Evolutionary conservation across 2,797 vertebrate genomes (phyloP).

Genomic region (Philypnodon macrostomus): DNA sequence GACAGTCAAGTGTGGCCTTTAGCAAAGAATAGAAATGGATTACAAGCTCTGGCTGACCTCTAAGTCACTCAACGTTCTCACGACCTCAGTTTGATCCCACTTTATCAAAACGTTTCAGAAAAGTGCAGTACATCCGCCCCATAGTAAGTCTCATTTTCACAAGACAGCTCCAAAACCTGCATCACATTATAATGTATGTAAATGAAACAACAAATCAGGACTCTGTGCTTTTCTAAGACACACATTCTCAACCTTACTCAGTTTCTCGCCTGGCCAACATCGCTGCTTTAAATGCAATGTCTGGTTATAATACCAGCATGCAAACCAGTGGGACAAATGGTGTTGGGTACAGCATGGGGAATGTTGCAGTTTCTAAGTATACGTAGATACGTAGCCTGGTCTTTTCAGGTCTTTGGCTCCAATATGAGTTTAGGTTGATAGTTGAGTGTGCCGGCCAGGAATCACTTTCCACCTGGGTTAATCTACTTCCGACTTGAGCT

Average conservation of each 20-base stretch:
- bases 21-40: conserved; percentile 21
- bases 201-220: neutral
- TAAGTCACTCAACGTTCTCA: conserved; percentile 30
- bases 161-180: no score
- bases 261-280: conserved; percentile 46
- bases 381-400: no score
- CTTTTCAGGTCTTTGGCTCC: conserved; percentile 35
- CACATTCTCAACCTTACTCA: conserved; percentile 67
- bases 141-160: neutral
- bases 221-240: no score
- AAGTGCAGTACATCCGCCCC: neutral
- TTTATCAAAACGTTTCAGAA: conserved; percentile 13
- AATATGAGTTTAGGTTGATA: conserved; percentile 58
- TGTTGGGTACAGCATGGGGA: conserved; percentile 64
- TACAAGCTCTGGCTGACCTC: conserved; percentile 49
- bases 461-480: conserved; percentile 57
- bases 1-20: conserved; percentile 21
- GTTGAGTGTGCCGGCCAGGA: conserved; percentile 41
- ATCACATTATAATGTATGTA: neutral
- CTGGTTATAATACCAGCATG: conserved; percentile 10
- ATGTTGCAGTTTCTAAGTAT: conserved; percentile 44
- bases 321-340: no score
- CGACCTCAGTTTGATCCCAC: conserved; percentile 6
- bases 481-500: conserved; percentile 52
- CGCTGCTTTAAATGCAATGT: conserved; percentile 2